Percentiles rank a stretch among this genome's conserved stretches.
phyloP scores from a whole-genome alignment of 2,888 invertebrate species.

The Dicroscelio sp. region DNA sequence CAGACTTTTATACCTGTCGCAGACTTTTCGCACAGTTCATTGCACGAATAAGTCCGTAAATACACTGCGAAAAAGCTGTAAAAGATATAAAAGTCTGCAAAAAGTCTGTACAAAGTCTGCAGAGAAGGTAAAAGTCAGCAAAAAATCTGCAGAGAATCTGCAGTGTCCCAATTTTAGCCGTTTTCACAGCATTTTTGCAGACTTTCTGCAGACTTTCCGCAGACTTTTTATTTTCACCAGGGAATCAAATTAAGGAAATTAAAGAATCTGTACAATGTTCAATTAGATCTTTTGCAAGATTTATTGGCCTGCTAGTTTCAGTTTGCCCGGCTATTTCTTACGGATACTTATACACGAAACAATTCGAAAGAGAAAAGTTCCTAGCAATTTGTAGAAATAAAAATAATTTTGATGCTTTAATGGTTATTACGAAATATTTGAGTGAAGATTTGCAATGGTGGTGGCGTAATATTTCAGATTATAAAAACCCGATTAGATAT shows the following conservation, averaged over 20 bases:
- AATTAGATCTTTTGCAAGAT: conserved; percentile 2
- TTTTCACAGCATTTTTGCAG: no score
- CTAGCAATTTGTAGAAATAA: not conserved
- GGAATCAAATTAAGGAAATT: conserved; percentile 8
- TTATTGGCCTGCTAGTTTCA: conserved; percentile 9
- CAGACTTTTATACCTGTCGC: no score
- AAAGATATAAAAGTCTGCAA: no score
- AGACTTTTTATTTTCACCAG: no score
- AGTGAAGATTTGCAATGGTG: conserved; percentile 55
- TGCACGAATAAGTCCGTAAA: no score
- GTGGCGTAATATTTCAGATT: not conserved
- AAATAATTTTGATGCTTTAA: conserved; percentile 14
- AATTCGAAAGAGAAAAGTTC: conserved; percentile 11
- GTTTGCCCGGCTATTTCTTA: not conserved
- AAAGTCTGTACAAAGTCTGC: no score
- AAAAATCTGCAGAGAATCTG: no score
- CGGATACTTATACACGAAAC: not conserved
- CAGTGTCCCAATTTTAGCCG: no score
- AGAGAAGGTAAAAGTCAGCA: no score
- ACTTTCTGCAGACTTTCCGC: no score
- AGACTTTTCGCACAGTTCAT: no score
- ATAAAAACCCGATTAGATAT: conserved; percentile 41
- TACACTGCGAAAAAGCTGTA: no score
- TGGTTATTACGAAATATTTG: conserved; percentile 15
- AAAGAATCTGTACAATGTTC: not conserved